Base-by-base conservation (phyloP, 2,888 invertebrate genomes). In the Trachelus iudaicus region DNA sequence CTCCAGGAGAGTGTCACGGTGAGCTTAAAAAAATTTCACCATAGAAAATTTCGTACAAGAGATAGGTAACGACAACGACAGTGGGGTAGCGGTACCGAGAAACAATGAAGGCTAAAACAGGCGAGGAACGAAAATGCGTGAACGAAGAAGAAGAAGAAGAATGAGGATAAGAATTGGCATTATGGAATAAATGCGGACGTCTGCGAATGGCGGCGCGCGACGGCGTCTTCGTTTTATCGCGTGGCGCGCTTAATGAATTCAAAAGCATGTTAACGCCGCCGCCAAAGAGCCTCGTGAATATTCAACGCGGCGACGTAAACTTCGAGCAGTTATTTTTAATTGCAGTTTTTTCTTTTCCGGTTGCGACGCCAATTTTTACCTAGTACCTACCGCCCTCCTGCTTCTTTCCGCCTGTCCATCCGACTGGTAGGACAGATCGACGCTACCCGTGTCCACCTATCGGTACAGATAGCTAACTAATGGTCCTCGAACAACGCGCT, bases 321-420 rank as follows among this genome's bases (percentile, higher is more conserved):
- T 83, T 84, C 78, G 83, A 82, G 80, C 84, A 81, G 84, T 84
- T 84, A 83, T 83, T 84, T 84, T 84, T 84, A 84, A 84, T 84
- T 84, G 83, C 83, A 81, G 79, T 81, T 83, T 81, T 81, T 81
- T 81, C 78, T 81, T 81, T 81, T 76, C 73, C 76, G 71, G 2
- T 31, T 12, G 12, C 71, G 71, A 71, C 71, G 71, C 71, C 71
- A 71, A 71, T 71, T 71, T 71, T 71, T 71, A 31, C 71, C 1
- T 31, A 3, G 33, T 23, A 15, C 56, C 40, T 23, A 6, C 4
- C 11, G 3, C 35, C 3, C 35, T 34, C 0, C 34, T 34, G 35
- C 35, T 35, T 35, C 3, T 3, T 11, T 35, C 11, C 35, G 35
- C 35, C 0, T 35, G 35, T 35, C 35, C 35, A 12, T 35, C 35